Conservation (phyloP, 2,888 invertebrate species). For the Apotomis turbidana region DNA sequence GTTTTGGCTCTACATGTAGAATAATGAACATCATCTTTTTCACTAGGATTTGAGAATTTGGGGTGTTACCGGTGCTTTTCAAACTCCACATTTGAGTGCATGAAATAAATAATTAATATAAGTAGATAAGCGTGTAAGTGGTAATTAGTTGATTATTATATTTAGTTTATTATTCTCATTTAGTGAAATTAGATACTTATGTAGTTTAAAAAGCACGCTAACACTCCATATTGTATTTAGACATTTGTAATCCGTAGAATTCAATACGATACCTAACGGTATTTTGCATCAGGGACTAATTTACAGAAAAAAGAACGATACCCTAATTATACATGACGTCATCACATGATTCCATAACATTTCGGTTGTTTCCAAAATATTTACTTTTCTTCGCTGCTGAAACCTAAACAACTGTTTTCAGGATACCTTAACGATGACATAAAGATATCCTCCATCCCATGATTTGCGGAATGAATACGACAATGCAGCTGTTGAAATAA, state of each 20-base stretch:
- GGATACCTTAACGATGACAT: no score
- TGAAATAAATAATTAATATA: neutral
- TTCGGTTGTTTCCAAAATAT: no score
- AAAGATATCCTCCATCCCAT: no score
- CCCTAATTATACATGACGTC: no score
- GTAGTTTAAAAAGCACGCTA: constrained; percentile 9
- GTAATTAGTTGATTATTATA: neutral
- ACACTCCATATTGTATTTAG: constrained; percentile 7
- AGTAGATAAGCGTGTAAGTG: neutral
- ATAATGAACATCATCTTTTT: neutral
- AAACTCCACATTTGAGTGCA: neutral
- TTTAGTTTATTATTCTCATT: constrained; percentile 1
- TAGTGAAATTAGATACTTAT: neutral
- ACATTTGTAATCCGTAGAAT: constrained; percentile 7
- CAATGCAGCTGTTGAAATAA: no score
- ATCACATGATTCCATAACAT: no score
- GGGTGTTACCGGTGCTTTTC: neutral
- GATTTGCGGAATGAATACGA: no score
- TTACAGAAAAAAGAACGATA: no score
- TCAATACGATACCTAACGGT: neutral
- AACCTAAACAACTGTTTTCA: no score
- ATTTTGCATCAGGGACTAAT: no score
- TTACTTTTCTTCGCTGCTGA: no score
- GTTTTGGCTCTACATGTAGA: no score
- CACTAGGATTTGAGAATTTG: neutral